These are phyloP conservation scores for Dysidea cf. avara DNA, from an alignment of 37 sponge, comb jelly and placozoan genomes.

Conservation along the genomic window DNA sequence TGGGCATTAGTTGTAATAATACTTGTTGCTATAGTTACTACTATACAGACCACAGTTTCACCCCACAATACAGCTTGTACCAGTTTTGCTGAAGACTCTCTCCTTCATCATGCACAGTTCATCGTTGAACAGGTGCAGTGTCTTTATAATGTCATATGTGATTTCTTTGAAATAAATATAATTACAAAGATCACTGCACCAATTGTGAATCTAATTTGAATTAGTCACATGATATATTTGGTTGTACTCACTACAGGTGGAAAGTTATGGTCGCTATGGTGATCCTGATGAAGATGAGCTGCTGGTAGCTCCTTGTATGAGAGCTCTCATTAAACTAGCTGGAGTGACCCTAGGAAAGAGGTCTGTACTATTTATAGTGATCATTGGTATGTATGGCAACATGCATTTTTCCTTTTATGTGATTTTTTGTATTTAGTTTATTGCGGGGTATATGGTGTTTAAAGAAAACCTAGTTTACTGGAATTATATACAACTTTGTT, in stretches of 20 bases:
- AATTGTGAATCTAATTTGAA: no score
- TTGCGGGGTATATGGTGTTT: no score
- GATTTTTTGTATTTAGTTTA: no score
- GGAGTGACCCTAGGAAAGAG: constrained; percentile 78
- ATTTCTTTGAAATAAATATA: neutral
- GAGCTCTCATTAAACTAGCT: constrained; percentile 81
- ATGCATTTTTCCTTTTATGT: no score
- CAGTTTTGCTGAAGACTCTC: constrained; percentile 83
- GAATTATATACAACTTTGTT: no score
- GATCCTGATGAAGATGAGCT: constrained; percentile 72
- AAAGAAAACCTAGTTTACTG: no score
- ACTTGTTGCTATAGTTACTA: no score
- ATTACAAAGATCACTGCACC: neutral
- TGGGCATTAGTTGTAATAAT: neutral
- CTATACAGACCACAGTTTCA: constrained; percentile 65
- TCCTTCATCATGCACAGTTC: constrained; percentile 85
- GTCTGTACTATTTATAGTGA: no score
- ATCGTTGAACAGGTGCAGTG: constrained; percentile 79
- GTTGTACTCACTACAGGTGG: constrained; percentile 52
- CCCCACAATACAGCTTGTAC: constrained; percentile 68
- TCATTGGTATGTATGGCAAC: no score
- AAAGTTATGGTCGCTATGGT: constrained; percentile 83
- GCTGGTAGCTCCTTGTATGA: constrained; percentile 69
- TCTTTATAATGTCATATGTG: neutral
- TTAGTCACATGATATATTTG: no score